Conservation (phyloP, 2,113 vertebrate genomes). For the Phalacrocorax aristotelis region DNA sequence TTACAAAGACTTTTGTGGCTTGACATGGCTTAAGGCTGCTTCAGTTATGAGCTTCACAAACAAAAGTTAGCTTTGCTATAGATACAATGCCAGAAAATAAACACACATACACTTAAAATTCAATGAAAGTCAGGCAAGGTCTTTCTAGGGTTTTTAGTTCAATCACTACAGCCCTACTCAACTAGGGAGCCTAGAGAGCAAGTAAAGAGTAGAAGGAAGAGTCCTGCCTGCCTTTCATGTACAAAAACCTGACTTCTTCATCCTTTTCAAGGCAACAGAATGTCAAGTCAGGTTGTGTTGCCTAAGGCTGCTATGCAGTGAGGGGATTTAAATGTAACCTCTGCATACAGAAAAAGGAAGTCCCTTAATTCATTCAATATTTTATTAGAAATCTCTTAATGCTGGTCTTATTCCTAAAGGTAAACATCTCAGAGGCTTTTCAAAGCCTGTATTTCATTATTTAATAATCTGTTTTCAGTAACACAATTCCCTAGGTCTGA, state of each 20-base stretch:
- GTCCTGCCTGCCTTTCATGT: slow-evolving; percentile 63
- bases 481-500: slow-evolving; percentile 56
- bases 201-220: slow-evolving; percentile 30
- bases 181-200: slow-evolving; percentile 37
- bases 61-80: background rate
- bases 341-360: slow-evolving; percentile 58
- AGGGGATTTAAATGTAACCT: slow-evolving; percentile 70
- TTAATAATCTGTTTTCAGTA: slow-evolving; percentile 69
- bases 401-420: slow-evolving; percentile 66
- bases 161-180: slow-evolving; percentile 21
- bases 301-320: slow-evolving; percentile 64
- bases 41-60: background rate
- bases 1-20: background rate
- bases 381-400: slow-evolving; percentile 72
- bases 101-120: background rate
- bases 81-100: background rate
- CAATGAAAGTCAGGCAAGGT: slow-evolving; percentile 37
- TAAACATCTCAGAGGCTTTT: slow-evolving; percentile 68
- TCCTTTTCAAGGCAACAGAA: slow-evolving; percentile 59
- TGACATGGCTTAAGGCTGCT: background rate
- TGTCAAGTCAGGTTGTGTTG: slow-evolving; percentile 70
- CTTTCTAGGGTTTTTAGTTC: slow-evolving; percentile 51
- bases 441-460: slow-evolving; percentile 71
- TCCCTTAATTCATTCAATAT: slow-evolving; percentile 74
- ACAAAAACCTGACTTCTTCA: slow-evolving; percentile 45